A percentile compares a stretch with the other conserved stretches of the same genome.
phyloP scores from a whole-genome alignment of 2,797 vertebrate species.

The Megalops cyprinoides region DNA sequence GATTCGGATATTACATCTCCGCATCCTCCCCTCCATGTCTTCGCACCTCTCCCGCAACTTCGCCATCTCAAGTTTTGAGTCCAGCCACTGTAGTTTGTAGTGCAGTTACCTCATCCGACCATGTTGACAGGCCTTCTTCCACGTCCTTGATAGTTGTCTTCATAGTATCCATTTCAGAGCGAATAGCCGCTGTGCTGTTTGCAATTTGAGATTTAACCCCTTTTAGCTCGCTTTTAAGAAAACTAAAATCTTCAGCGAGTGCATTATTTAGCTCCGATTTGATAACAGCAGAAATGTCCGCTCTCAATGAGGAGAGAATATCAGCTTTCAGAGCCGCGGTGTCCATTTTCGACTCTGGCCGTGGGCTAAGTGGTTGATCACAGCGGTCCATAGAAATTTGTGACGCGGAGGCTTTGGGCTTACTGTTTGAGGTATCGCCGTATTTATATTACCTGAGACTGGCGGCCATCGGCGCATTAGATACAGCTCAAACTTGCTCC shows the following conservation, averaged over 20 bases:
- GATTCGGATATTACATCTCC: conserved; percentile 35
- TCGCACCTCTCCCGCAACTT: conserved; percentile 14
- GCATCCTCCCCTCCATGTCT: too few species aligned
- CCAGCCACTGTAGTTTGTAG: conserved; percentile 29
- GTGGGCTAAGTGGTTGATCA: too few species aligned
- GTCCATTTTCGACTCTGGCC: neutral
- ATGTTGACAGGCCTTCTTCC: conserved; percentile 28
- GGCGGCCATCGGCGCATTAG: too few species aligned
- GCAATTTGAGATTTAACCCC: neutral
- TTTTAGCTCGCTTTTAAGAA: conserved; percentile 27
- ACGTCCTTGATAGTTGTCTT: conserved; percentile 26
- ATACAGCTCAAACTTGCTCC: too few species aligned
- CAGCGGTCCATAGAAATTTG: too few species aligned
- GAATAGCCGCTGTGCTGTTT: neutral
- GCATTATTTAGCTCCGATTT: conserved; percentile 27
- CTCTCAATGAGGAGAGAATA: conserved; percentile 17
- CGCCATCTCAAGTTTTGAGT: neutral
- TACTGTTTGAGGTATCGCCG: too few species aligned
- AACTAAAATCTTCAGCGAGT: conserved; percentile 13
- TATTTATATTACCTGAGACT: too few species aligned
- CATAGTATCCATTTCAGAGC: conserved; percentile 25
- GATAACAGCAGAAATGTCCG: conserved; percentile 18
- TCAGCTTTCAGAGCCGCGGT: neutral
- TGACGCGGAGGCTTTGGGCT: too few species aligned
- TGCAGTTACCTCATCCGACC: conserved; percentile 29